Percentiles rank a stretch among this genome's conserved stretches.
phyloP scores from a whole-genome alignment of 2,797 vertebrate species.

The Acanthurus leucopareius region DNA sequence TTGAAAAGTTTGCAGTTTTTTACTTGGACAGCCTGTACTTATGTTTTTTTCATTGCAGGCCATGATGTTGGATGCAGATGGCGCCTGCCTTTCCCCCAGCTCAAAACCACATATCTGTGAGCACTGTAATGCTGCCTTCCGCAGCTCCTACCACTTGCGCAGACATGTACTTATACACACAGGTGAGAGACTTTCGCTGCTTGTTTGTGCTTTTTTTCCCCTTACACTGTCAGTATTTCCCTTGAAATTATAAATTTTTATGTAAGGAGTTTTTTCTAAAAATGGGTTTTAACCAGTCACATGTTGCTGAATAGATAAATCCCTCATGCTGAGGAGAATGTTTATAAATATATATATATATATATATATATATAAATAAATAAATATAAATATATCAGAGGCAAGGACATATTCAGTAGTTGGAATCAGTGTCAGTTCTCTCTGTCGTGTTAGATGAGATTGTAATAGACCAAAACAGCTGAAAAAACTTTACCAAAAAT shows the following conservation, averaged over 20 bases:
- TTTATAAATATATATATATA: background rate
- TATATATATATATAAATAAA: too few species aligned
- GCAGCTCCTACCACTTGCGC: conserved; percentile 98
- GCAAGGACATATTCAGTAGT: background rate
- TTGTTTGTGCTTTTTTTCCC: background rate
- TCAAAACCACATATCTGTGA: conserved; percentile 99
- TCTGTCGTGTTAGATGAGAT: background rate
- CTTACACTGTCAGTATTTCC: background rate
- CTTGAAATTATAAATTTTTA: background rate
- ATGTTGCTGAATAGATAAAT: background rate
- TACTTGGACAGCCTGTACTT: background rate
- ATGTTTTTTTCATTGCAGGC: conserved; percentile 71
- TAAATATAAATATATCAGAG: background rate
- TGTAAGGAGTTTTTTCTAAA: background rate
- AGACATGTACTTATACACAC: conserved; percentile 99
- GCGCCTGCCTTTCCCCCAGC: conserved; percentile 91
- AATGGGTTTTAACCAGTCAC: background rate
- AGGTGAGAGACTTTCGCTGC: conserved; percentile 84
- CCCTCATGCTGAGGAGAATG: background rate
- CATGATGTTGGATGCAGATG: conserved; percentile 91
- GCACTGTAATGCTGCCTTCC: conserved; percentile 98
- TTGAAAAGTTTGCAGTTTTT: background rate
- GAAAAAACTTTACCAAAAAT: too few species aligned
- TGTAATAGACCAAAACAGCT: too few species aligned
- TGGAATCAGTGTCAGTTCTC: background rate